Evolutionary conservation across 2,888 invertebrate species (phyloP).

Genomic region (Cerceris rybyensis): DNA sequence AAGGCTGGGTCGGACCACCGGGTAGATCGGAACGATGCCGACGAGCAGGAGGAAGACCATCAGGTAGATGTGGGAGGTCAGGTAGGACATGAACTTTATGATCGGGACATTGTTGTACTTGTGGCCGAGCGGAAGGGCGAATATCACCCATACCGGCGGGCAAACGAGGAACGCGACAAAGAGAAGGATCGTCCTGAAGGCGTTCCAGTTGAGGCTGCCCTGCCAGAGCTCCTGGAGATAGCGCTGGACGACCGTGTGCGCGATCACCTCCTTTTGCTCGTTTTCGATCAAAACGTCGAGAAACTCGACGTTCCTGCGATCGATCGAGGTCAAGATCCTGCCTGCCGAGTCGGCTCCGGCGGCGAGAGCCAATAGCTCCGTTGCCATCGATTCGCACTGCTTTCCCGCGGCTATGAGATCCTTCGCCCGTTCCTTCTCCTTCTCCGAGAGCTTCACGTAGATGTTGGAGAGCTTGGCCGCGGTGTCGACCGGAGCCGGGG

Average conservation of each 20-base stretch:
- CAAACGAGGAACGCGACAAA: constrained; percentile 96
- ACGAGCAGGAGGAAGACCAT: constrained; percentile 96
- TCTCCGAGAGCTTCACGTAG: constrained; percentile 92
- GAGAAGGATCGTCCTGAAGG: constrained; percentile 96
- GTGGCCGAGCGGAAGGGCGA: constrained; percentile 97
- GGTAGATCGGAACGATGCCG: constrained; percentile 93
- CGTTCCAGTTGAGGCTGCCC: constrained; percentile 97
- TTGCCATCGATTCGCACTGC: constrained; percentile 99
- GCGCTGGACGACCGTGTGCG: constrained; percentile 98
- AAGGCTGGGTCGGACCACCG: constrained; percentile 90
- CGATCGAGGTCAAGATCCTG: constrained; percentile 96
- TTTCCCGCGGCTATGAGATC: constrained; percentile 97
- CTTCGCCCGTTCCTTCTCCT: constrained; percentile 98
- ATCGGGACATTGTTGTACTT: constrained; percentile 99
- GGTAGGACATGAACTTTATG: constrained; percentile 99
- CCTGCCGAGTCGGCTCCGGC: constrained; percentile 98
- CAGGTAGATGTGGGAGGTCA: constrained; percentile 98
- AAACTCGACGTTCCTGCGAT: constrained; percentile 96
- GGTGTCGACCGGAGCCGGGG: constrained; percentile 99
- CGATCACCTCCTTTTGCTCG: constrained; percentile 98
- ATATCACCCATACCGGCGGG: constrained; percentile 97
- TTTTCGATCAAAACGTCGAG: constrained; percentile 98
- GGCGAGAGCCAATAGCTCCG: constrained; percentile 95
- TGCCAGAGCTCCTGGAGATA: constrained; percentile 99
- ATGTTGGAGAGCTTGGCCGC: constrained; percentile 98